A percentile compares a stretch with the other conserved stretches of the same genome.
Conservation (phyloP, 1,140 invertebrate species). For the Cydia amplana region DNA sequence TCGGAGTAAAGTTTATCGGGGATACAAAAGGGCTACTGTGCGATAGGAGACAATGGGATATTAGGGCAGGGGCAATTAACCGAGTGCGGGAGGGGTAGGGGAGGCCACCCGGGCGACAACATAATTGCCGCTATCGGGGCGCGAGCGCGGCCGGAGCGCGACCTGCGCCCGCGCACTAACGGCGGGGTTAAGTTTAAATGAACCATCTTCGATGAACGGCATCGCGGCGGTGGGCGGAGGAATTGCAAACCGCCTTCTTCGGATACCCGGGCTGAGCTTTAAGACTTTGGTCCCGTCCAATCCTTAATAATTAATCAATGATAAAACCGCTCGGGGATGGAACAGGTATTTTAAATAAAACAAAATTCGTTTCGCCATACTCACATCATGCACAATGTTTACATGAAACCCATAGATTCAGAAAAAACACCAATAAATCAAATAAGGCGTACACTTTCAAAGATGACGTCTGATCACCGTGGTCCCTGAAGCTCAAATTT, state of each 20-base stretch:
- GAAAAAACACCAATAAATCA: no score
- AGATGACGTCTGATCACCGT: no score
- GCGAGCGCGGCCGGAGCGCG: neutral
- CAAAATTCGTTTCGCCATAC: no score
- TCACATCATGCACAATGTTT: no score
- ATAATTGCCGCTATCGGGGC: slow-evolving; percentile 2
- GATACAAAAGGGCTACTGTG: slow-evolving; percentile 22
- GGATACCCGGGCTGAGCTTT: neutral
- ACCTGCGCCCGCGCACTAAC: neutral
- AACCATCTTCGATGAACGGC: neutral
- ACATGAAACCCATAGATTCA: no score
- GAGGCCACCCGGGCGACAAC: slow-evolving; percentile 26
- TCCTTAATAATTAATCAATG: no score
- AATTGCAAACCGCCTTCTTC: neutral
- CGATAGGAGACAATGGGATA: slow-evolving; percentile 11
- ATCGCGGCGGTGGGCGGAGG: neutral
- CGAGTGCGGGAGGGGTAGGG: neutral
- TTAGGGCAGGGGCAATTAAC: neutral
- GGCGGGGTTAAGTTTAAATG: neutral
- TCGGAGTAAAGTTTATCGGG: slow-evolving; percentile 24
- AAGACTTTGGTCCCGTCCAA: no score
- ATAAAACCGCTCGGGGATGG: no score
- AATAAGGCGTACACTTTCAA: no score
- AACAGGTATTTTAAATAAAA: no score
- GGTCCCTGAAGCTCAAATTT: no score